phyloP scores from a whole-genome alignment of 2,797 vertebrate species.

The Spinibarbus caldwelli region DNA sequence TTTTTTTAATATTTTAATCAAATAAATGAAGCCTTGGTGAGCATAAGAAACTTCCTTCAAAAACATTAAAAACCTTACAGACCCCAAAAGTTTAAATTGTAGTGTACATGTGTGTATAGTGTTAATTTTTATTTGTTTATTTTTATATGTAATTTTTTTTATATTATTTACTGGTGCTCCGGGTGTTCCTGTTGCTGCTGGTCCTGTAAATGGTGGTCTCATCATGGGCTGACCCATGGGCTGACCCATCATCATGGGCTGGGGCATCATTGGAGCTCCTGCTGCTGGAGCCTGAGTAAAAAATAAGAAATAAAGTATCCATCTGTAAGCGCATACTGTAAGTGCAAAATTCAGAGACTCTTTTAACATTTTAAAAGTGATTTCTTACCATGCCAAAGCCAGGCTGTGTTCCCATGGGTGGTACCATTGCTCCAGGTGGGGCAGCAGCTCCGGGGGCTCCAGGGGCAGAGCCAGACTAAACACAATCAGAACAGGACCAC shows the following conservation, averaged over 20 bases:
- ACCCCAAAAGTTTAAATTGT: too few species aligned
- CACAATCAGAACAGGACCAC: constrained; percentile 25
- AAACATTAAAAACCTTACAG: too few species aligned
- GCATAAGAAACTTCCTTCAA: too few species aligned
- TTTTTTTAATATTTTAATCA: too few species aligned
- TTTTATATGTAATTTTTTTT: too few species aligned
- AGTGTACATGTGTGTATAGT: too few species aligned
- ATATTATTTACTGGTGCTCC: constrained; percentile 91
- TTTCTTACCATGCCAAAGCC: constrained; percentile 91
- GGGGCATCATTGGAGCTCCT: constrained; percentile 91
- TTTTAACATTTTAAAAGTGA: neutral
- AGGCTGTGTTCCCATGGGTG: constrained; percentile 78
- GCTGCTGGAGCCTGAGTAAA: constrained; percentile 81
- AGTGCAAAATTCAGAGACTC: constrained; percentile 1
- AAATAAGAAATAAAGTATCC: neutral
- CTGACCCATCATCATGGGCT: constrained; percentile 90
- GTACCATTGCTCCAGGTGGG: constrained; percentile 73
- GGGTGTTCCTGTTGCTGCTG: constrained; percentile 83
- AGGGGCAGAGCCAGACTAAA: constrained; percentile 69
- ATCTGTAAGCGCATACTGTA: neutral
- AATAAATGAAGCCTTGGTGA: too few species aligned
- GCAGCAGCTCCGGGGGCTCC: constrained; percentile 82
- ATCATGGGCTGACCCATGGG: too few species aligned
- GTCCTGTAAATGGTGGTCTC: constrained; percentile 88
- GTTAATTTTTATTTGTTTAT: too few species aligned